Evolutionary conservation across 2,113 vertebrate species (phyloP).

Genomic region (Neotoma lepida): DNA sequence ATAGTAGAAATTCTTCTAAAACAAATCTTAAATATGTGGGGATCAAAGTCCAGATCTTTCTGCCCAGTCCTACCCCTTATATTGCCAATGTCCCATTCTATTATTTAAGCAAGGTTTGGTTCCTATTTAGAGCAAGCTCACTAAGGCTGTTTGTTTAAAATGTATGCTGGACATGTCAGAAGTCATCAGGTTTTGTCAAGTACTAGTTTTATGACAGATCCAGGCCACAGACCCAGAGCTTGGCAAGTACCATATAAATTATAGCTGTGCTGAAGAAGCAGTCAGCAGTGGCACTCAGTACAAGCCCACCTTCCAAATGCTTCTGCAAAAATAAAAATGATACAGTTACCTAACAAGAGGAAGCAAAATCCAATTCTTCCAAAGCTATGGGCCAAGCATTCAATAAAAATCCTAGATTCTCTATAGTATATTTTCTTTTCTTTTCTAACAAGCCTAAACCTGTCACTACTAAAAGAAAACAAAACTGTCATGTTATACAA

Average conservation of each 20-base stretch:
- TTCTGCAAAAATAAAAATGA: conserved; percentile 56
- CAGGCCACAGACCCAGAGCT: conserved; percentile 64
- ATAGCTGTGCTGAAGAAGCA: conserved; percentile 47
- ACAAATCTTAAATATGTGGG: conserved; percentile 11
- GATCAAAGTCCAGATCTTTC: neutral
- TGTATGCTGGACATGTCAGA: conserved; percentile 61
- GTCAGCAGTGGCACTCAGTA: neutral
- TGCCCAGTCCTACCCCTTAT: neutral
- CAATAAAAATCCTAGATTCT: neutral
- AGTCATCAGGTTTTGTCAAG: conserved; percentile 62
- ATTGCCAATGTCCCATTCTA: conserved; percentile 34
- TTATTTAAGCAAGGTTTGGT: conserved; percentile 59
- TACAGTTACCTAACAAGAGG: conserved; percentile 32
- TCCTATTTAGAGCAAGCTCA: conserved; percentile 59
- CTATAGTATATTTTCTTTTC: conserved; percentile 53
- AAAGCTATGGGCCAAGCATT: neutral
- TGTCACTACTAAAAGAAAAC: conserved; percentile 48
- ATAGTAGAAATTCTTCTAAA: conserved; percentile 9
- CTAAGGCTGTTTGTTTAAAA: conserved; percentile 59
- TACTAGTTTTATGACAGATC: conserved; percentile 74
- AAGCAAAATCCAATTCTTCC: neutral
- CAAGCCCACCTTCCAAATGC: conserved; percentile 11
- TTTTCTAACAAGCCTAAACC: conserved; percentile 48
- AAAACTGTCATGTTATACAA: conserved; percentile 41
- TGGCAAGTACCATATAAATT: conserved; percentile 67